A percentile compares a stretch with the other conserved stretches of the same genome.
Conservation (phyloP, 2,113 vertebrate species). For the Oceanodroma tethys region DNA sequence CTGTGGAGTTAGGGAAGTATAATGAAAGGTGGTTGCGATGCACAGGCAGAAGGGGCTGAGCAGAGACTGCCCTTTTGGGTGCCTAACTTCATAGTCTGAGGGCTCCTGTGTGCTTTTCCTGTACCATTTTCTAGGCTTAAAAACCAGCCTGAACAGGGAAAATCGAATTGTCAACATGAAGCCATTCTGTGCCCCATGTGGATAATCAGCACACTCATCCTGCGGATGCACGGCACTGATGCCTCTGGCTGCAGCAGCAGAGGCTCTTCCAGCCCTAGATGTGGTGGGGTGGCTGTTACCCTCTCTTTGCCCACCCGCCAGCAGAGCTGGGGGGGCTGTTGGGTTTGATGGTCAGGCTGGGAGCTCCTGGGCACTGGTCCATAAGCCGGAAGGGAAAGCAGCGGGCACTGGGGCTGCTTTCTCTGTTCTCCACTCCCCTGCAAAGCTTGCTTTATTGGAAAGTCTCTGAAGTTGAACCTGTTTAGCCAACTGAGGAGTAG, state of each 20-base stretch:
- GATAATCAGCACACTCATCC: neutral
- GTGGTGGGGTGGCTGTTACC: neutral
- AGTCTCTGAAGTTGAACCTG: neutral
- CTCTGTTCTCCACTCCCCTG: neutral
- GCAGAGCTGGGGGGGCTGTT: neutral
- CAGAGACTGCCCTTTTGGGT: neutral
- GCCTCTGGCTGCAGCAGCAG: neutral
- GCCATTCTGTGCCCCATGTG: neutral
- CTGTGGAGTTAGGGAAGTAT: accelerated
- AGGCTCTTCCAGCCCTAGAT: neutral
- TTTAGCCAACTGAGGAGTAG: neutral
- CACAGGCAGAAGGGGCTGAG: neutral
- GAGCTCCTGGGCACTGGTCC: neutral
- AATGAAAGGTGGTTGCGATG: neutral
- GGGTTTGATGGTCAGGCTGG: neutral
- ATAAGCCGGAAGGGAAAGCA: neutral
- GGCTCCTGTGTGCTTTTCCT: neutral
- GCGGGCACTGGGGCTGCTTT: neutral
- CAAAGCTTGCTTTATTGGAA: neutral
- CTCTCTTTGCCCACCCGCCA: neutral
- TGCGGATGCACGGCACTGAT: neutral
- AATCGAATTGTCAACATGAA: neutral
- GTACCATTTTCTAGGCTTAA: neutral
- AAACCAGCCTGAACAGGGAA: neutral
- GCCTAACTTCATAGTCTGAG: no score